These are phyloP conservation scores for Cydia fagiglandana DNA, from an alignment of 1,140 invertebrate genomes.

Conservation along the genomic window DNA sequence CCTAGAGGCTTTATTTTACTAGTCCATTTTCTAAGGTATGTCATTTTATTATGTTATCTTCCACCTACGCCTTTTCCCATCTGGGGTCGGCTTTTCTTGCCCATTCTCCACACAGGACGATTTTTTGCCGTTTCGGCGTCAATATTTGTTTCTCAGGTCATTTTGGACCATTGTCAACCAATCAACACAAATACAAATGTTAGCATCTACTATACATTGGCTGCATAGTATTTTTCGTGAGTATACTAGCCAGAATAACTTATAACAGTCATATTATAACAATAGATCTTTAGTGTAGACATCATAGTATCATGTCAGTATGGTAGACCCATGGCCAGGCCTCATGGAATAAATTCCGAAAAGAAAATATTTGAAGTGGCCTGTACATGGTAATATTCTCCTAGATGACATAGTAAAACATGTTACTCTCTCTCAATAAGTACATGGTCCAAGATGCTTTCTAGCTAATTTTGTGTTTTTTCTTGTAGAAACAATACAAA, in stretches of 20 bases:
- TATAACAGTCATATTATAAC: not conserved
- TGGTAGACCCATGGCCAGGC: not conserved
- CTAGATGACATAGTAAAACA: not conserved
- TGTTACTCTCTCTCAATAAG: not conserved
- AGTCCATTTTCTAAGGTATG: too few species aligned
- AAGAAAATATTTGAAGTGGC: not conserved
- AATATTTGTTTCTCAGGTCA: too few species aligned
- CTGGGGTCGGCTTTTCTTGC: too few species aligned
- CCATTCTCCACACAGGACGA: too few species aligned
- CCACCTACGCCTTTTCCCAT: too few species aligned
- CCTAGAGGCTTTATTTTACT: too few species aligned
- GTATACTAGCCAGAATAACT: not conserved
- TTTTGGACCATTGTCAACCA: too few species aligned
- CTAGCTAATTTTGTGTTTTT: not conserved
- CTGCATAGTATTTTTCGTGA: too few species aligned
- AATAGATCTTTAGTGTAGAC: not conserved
- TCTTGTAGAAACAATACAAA: conserved; percentile 10
- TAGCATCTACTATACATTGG: too few species aligned
- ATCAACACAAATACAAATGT: too few species aligned
- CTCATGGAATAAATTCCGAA: not conserved
- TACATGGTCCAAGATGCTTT: conserved; percentile 25
- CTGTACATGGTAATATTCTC: not conserved
- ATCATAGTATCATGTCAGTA: not conserved
- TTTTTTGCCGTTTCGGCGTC: too few species aligned
- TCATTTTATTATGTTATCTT: too few species aligned